Evolutionary conservation across 2,797 vertebrate species (phyloP).

Genomic region (Forpus xanthops): DNA sequence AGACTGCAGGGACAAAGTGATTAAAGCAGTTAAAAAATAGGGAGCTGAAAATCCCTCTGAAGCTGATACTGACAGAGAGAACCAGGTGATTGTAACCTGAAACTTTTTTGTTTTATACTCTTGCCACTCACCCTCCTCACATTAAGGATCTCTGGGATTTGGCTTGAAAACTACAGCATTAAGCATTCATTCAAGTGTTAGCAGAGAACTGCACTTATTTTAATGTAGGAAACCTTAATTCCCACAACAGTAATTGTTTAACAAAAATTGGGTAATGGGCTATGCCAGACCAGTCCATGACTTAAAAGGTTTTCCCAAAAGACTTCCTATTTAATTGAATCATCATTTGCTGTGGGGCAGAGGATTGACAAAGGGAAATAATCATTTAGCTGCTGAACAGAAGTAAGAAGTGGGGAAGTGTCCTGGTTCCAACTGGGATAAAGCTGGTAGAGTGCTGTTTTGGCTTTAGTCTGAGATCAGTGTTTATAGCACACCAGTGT

Average conservation of each 20-base stretch:
- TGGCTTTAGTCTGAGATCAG: neutral
- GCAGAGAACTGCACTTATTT: neutral
- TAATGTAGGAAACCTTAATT: neutral
- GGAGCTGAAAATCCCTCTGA: neutral
- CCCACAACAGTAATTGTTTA: neutral
- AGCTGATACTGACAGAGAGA: neutral
- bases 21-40: neutral
- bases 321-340: neutral
- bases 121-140: neutral
- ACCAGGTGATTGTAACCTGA: neutral
- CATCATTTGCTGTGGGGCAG: neutral
- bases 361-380: neutral
- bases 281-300: neutral
- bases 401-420: neutral
- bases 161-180: neutral
- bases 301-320: too few relatives aligned
- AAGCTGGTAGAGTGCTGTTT: neutral
- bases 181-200: neutral
- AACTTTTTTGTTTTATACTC: neutral
- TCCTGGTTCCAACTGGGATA: neutral
- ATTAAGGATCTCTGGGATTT: neutral
- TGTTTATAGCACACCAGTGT: neutral
- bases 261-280: neutral
- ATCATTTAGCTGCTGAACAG: neutral
- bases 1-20: neutral